phyloP scores from a whole-genome alignment of 2,797 vertebrate genomes.

The Gastrophryne carolinensis region DNA sequence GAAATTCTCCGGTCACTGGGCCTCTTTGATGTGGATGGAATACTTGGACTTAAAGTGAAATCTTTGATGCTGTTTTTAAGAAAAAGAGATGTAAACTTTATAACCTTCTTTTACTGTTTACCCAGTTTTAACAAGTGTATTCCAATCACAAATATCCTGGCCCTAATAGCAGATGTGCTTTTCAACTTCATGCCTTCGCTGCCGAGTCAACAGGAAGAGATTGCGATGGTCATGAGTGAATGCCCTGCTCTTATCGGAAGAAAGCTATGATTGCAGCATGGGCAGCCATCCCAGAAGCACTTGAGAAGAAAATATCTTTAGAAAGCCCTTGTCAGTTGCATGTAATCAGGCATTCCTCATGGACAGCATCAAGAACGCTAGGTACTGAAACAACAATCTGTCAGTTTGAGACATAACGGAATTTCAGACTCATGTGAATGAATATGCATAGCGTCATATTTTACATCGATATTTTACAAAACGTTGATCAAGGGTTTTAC shows the following conservation, averaged over 20 bases:
- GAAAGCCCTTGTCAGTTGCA: slow-evolving; percentile 14
- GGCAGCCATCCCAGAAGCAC: slow-evolving; percentile 41
- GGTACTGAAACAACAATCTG: slow-evolving; percentile 28
- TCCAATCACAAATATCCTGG: slow-evolving; percentile 6
- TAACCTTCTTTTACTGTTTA: slow-evolving; percentile 15
- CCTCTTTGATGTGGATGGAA: slow-evolving; percentile 57
- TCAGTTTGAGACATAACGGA: background rate
- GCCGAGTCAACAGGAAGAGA: slow-evolving; percentile 26
- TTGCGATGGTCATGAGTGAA: slow-evolving; percentile 19
- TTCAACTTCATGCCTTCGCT: slow-evolving; percentile 2
- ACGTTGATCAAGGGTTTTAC: background rate
- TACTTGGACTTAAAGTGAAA: slow-evolving; percentile 56
- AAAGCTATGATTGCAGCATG: slow-evolving; percentile 30
- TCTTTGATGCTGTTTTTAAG: slow-evolving; percentile 49
- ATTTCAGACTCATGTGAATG: background rate
- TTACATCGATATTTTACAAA: background rate
- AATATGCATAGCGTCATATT: background rate
- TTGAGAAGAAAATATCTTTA: slow-evolving; percentile 12
- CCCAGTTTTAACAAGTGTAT: slow-evolving; percentile 21
- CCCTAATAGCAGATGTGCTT: background rate
- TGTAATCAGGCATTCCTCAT: slow-evolving; percentile 34
- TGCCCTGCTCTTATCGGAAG: slow-evolving; percentile 13
- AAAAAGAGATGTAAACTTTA: background rate
- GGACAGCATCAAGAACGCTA: slow-evolving; percentile 24
- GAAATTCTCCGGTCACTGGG: slow-evolving; percentile 44